Percentiles rank a stretch among this genome's conserved stretches.
Conservation (phyloP, 2,113 vertebrate genomes). For the Candoia aspera region DNA sequence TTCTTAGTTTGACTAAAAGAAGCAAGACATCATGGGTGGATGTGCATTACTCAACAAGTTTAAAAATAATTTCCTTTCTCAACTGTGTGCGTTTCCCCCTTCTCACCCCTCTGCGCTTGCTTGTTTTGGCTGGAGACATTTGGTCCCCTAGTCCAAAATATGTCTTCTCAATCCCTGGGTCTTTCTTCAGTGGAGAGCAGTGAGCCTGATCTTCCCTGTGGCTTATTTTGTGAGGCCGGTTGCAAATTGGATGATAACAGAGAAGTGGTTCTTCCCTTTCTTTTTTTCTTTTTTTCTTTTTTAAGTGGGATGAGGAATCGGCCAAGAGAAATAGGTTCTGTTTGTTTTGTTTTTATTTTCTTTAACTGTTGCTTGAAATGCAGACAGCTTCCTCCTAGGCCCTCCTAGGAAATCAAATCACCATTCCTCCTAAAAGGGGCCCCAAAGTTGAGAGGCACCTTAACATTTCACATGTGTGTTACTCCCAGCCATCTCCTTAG, state of each 20-base stretch:
- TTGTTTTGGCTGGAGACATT: not conserved
- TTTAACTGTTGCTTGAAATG: conserved; percentile 58
- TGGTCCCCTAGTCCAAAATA: not conserved
- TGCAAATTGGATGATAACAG: conserved; percentile 67
- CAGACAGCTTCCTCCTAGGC: conserved; percentile 53
- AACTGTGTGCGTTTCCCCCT: not conserved
- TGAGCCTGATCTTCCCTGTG: conserved; percentile 33
- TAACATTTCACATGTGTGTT: not conserved
- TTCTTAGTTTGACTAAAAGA: conserved; percentile 66
- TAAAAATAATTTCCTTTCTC: conserved; percentile 62
- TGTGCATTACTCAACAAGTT: conserved; percentile 60
- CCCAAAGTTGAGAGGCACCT: not conserved
- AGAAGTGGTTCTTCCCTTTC: conserved; percentile 66
- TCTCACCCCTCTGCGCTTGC: conserved; percentile 21
- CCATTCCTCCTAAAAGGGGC: not conserved
- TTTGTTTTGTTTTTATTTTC: conserved; percentile 52
- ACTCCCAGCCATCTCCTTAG: not conserved
- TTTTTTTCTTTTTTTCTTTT: too few relatives aligned
- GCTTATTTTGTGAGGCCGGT: conserved; percentile 58
- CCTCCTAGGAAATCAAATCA: conserved; percentile 48
- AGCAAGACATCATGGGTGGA: conserved; percentile 62
- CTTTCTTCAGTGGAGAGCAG: conserved; percentile 8
- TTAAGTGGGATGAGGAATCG: conserved; percentile 45
- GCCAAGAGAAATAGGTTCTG: conserved; percentile 60
- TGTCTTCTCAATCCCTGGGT: not conserved